phyloP scores from a whole-genome alignment of 1,140 invertebrate species.

The Dendrolimus kikuchii region DNA sequence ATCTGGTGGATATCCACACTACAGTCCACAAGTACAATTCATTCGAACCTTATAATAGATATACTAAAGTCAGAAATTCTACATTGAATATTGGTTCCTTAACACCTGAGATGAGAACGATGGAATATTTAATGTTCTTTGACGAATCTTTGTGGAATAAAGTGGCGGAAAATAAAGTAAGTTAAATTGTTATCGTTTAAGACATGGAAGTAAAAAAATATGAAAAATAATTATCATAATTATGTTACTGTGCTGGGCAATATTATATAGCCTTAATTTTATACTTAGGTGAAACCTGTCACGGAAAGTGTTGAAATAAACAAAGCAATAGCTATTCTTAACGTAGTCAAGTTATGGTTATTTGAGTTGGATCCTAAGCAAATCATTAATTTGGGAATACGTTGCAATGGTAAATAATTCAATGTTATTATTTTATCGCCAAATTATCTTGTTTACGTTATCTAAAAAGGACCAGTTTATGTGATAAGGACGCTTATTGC shows the following conservation, averaged over 20 bases:
- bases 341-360: slow-evolving; percentile 61
- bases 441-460: no score
- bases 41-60: slow-evolving; percentile 55
- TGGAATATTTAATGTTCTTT: slow-evolving; percentile 61
- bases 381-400: slow-evolving; percentile 61
- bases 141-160: slow-evolving; percentile 47
- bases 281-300: slow-evolving; percentile 1
- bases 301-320: slow-evolving; percentile 11
- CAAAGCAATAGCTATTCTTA: slow-evolving; percentile 51
- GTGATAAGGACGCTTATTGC: no score
- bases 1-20: slow-evolving; percentile 61
- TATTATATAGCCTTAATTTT: neutral
- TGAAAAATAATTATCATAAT: no score
- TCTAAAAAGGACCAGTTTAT: no score
- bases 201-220: no score
- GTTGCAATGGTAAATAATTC: slow-evolving; percentile 55
- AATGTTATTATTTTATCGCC: no score
- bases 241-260: no score
- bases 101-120: slow-evolving; percentile 57
- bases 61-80: slow-evolving; percentile 49
- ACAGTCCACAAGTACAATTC: slow-evolving; percentile 62
- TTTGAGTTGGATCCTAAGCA: slow-evolving; percentile 36
- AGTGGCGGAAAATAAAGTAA: slow-evolving; percentile 40
- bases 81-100: slow-evolving; percentile 58
- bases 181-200: neutral